Conservation (phyloP, 2,888 invertebrate genomes). For the Amphipoea oculea region DNA sequence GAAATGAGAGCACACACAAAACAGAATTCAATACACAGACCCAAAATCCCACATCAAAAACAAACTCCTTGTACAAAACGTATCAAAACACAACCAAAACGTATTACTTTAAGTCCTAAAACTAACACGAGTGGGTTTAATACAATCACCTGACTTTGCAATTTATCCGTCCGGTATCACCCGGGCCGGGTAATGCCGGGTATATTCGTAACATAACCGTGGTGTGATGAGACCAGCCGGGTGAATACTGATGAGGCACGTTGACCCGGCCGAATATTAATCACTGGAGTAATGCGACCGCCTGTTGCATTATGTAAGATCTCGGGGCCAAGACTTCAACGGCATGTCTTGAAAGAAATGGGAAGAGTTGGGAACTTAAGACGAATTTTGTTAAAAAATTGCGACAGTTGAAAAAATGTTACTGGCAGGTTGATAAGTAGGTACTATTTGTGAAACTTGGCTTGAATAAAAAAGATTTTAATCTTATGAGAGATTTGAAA, state of each 20-base stretch:
- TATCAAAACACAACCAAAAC: conserved; percentile 16
- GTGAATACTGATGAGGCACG: conserved; percentile 81
- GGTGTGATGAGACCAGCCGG: conserved; percentile 76
- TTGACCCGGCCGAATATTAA: conserved; percentile 76
- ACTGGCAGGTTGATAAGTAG: neutral
- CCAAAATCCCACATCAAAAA: conserved; percentile 1
- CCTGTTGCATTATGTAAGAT: conserved; percentile 73
- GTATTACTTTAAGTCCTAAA: conserved; percentile 45
- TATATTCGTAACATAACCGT: conserved; percentile 69
- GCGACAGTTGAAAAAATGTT: neutral
- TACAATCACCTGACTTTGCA: conserved; percentile 67
- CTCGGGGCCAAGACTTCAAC: conserved; percentile 42
- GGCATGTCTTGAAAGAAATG: conserved; percentile 34
- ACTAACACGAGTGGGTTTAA: conserved; percentile 62
- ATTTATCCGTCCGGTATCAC: conserved; percentile 68
- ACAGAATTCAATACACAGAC: neutral
- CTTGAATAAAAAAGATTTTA: neutral
- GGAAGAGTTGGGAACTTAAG: neutral
- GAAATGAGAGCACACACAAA: neutral
- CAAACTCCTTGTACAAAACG: conserved; percentile 14
- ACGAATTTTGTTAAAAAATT: neutral
- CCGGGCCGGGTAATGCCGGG: conserved; percentile 55
- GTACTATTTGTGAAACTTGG: neutral
- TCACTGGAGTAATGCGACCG: conserved; percentile 68
- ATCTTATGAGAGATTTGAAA: neutral